Evolutionary conservation across 2,113 vertebrate species (phyloP).

Genomic region (Psittacula cyanocephala): DNA sequence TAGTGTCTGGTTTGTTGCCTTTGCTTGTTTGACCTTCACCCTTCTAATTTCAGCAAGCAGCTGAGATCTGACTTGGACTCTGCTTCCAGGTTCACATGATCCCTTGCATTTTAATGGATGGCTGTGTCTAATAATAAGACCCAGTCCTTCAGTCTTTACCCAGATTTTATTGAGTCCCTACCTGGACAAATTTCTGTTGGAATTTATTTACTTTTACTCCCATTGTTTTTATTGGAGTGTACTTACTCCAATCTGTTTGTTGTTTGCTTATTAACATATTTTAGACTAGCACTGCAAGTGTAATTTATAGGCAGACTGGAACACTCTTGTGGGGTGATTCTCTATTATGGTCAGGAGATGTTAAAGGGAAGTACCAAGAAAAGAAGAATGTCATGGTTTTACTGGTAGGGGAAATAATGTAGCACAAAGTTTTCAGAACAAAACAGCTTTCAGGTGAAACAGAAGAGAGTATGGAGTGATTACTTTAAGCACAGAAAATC

Average conservation of each 20-base stretch:
- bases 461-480: background rate
- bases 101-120: background rate
- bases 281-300: background rate
- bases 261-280: background rate
- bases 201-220: background rate
- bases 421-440: background rate
- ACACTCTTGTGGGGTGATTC: background rate
- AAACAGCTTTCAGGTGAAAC: background rate
- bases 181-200: background rate
- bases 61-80: conserved; percentile 35
- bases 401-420: background rate
- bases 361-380: background rate
- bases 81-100: conserved; percentile 35
- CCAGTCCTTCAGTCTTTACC: background rate
- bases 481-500: conserved; percentile 2
- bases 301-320: background rate
- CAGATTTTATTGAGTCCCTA: background rate
- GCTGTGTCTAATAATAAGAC: conserved; percentile 9
- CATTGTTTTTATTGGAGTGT: background rate
- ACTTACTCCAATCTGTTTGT: background rate
- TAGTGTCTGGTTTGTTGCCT: conserved; percentile 37
- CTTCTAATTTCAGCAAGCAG: conserved; percentile 55
- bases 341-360: background rate
- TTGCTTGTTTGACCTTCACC: conserved; percentile 56
- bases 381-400: background rate